Conservation (phyloP, 2,113 vertebrate species). For the Podocnemis expansa region DNA sequence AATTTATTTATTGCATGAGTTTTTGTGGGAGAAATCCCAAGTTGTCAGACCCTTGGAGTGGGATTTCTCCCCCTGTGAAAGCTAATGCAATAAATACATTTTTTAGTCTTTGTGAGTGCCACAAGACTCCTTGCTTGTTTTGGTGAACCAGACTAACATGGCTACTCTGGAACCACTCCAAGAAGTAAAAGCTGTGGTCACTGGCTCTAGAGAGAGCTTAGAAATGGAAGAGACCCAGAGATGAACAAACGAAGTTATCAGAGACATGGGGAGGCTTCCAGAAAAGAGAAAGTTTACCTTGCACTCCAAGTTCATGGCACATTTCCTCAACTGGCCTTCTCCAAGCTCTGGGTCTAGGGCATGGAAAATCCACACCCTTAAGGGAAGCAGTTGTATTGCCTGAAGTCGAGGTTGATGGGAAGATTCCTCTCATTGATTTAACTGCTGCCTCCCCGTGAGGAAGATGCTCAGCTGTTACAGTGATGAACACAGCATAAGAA, state of each 20-base stretch:
- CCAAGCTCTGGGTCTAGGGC: neutral
- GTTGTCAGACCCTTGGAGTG: no score
- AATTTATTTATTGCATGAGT: no score
- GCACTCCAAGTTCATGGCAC: neutral
- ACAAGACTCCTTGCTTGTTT: no score
- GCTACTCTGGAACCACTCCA: neutral
- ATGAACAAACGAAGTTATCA: neutral
- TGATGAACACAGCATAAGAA: neutral
- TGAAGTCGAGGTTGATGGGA: no score
- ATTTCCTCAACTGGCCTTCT: neutral
- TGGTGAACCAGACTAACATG: no score
- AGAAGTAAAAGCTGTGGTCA: neutral
- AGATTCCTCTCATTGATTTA: no score
- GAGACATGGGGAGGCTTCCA: neutral
- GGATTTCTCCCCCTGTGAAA: no score
- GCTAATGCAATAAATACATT: no score
- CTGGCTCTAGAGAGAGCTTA: neutral
- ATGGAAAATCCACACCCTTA: no score
- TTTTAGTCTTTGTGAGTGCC: no score
- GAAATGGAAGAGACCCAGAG: neutral
- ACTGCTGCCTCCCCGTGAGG: neutral
- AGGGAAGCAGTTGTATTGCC: no score
- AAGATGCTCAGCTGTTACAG: accelerated
- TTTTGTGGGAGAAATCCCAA: no score
- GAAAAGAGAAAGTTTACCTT: neutral